These are phyloP conservation scores for Cydia strobilella DNA, from an alignment of 1,140 invertebrate species.

Conservation along the genomic window DNA sequence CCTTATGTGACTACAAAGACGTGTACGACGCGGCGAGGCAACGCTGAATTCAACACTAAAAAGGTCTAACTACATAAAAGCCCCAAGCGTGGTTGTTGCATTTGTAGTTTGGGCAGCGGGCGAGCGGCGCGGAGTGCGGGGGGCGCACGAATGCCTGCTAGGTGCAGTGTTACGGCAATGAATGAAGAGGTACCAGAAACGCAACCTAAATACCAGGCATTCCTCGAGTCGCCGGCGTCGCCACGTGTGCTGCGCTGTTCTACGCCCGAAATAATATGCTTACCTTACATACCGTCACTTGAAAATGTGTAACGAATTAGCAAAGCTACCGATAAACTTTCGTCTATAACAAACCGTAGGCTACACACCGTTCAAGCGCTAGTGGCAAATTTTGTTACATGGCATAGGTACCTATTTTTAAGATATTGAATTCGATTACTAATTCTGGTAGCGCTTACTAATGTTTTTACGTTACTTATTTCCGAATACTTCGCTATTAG, in stretches of 20 bases:
- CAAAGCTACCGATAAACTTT: conserved; percentile 48
- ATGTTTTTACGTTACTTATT: conserved; percentile 26
- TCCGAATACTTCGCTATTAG: conserved; percentile 31
- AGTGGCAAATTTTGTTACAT: background rate
- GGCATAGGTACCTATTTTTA: background rate
- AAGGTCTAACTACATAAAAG: background rate
- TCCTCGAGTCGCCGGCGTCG: conserved; percentile 64
- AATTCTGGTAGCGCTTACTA: conserved; percentile 12
- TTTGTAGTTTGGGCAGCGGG: background rate
- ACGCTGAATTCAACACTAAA: background rate
- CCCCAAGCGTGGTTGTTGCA: background rate
- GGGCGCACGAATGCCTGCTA: conserved; percentile 41
- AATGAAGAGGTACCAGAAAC: conserved; percentile 77
- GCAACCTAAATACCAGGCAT: conserved; percentile 78
- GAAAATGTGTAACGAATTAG: conserved; percentile 58
- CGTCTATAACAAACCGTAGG: conserved; percentile 37
- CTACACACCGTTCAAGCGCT: background rate
- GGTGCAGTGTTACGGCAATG: conserved; percentile 74
- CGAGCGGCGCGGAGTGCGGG: conserved; percentile 7
- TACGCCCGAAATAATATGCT: conserved; percentile 63
- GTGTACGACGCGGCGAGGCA: conserved; percentile 5
- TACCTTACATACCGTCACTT: conserved; percentile 57
- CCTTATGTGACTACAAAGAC: conserved; percentile 20
- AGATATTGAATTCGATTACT: conserved; percentile 5
- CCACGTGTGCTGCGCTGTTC: conserved; percentile 67